phyloP scores from a whole-genome alignment of 1,140 invertebrate species.

The Pseudomyrmex sp. region DNA sequence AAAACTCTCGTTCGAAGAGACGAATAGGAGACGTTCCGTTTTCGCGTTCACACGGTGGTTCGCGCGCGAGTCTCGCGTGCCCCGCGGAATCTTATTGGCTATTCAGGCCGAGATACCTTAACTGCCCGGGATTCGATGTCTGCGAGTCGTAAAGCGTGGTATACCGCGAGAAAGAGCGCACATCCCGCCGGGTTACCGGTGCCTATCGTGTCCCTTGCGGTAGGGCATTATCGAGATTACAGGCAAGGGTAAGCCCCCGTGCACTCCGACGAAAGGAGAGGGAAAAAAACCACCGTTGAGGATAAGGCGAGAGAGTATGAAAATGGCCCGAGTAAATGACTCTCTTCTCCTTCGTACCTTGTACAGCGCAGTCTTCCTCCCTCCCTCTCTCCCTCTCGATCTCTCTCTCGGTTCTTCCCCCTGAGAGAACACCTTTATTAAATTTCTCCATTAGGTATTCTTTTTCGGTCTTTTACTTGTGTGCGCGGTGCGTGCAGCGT shows the following conservation, averaged over 20 bases:
- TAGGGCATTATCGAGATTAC: conserved; percentile 78
- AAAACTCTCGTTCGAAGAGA: neutral
- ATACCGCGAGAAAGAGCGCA: conserved; percentile 48
- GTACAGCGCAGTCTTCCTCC: neutral
- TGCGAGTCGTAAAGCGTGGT: conserved; percentile 76
- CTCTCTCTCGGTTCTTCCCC: neutral
- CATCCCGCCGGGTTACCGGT: conserved; percentile 60
- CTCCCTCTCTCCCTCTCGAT: neutral
- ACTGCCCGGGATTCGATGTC: conserved; percentile 75
- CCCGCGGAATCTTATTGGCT: conserved; percentile 76
- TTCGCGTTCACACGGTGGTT: conserved; percentile 71
- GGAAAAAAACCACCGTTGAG: neutral
- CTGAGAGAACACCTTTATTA: neutral
- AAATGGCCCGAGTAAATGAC: conserved; percentile 57
- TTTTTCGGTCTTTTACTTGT: neutral
- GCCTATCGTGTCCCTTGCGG: conserved; percentile 68
- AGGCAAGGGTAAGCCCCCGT: conserved; percentile 68
- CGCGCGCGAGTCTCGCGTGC: conserved; percentile 72
- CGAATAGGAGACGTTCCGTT: conserved; percentile 55
- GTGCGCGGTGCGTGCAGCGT: no score
- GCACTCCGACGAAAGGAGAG: conserved; percentile 29
- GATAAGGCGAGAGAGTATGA: conserved; percentile 60
- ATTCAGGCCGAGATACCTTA: conserved; percentile 76
- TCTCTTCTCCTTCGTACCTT: conserved; percentile 32
- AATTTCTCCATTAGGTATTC: conserved; percentile 8